A percentile compares a stretch with the other conserved stretches of the same genome.
Evolutionary conservation across 1,140 invertebrate genomes (phyloP).

Genomic region (Physella acuta): DNA sequence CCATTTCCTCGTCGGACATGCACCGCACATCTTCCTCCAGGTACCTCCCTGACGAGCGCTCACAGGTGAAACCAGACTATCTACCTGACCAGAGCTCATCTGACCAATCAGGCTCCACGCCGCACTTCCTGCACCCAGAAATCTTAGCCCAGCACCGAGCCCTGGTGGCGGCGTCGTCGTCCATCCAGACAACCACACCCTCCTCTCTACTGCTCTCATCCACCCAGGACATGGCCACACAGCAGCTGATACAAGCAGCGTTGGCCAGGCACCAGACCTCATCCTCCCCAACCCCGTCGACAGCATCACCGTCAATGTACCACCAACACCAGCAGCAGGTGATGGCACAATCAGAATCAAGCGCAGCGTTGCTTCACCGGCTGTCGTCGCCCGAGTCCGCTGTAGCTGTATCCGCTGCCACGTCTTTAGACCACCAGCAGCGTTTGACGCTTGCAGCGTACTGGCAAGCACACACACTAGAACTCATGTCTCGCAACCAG

Average conservation of each 20-base stretch:
- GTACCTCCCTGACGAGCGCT: slow-evolving; percentile 2
- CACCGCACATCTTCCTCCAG: background rate
- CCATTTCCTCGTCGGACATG: slow-evolving; percentile 9
- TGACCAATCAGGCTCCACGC: background rate
- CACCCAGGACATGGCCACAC: slow-evolving; percentile 14
- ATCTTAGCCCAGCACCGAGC: slow-evolving; percentile 20
- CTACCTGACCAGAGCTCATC: slow-evolving; percentile 8
- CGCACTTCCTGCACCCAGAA: slow-evolving; percentile 15
- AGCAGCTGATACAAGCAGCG: slow-evolving; percentile 22
- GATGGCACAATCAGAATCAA: background rate
- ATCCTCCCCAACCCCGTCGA: slow-evolving; percentile 1
- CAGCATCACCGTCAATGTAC: background rate
- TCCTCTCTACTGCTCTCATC: slow-evolving; percentile 19
- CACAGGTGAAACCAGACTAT: slow-evolving; percentile 10
- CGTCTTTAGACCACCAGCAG: slow-evolving; percentile 14
- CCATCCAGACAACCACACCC: slow-evolving; percentile 5
- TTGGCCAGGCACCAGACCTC: slow-evolving; percentile 16
- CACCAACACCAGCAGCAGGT: slow-evolving; percentile 17
- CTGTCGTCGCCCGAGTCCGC: slow-evolving; percentile 1
- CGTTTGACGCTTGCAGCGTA: slow-evolving; percentile 15
- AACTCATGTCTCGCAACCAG: slow-evolving; percentile 20
- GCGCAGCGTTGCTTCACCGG: slow-evolving; percentile 5
- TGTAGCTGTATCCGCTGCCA: background rate
- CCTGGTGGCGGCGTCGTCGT: slow-evolving; percentile 19
- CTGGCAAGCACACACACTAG: slow-evolving; percentile 17